phyloP scores from a whole-genome alignment of 1,140 invertebrate species.

The Adelges cooleyi region DNA sequence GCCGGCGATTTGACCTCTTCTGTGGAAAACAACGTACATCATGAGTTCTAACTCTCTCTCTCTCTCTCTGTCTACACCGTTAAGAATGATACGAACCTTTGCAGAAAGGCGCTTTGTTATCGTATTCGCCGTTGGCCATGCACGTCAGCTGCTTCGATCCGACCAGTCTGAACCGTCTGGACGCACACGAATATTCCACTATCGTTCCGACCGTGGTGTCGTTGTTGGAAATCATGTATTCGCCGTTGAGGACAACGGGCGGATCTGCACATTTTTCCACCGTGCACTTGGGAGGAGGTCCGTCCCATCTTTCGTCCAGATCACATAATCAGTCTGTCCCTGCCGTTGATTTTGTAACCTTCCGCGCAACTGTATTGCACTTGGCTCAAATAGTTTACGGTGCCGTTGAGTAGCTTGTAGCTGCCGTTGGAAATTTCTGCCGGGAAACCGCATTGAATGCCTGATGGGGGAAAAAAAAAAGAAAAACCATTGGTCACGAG shows the following conservation, averaged over 20 bases:
- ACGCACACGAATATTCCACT: constrained; percentile 63
- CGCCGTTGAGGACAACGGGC: constrained; percentile 56
- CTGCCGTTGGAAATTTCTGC: constrained; percentile 72
- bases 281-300: constrained; percentile 80
- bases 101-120: constrained; percentile 59
- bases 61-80: no score
- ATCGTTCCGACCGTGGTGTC: constrained; percentile 53
- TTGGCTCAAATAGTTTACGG: constrained; percentile 68
- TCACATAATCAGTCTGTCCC: constrained; percentile 75
- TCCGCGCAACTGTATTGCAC: constrained; percentile 73
- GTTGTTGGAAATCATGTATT: constrained; percentile 50
- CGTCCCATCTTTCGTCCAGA: constrained; percentile 86
- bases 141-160: constrained; percentile 60
- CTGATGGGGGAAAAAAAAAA: constrained; percentile 41
- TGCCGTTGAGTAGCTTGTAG: constrained; percentile 70
- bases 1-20: constrained; percentile 36
- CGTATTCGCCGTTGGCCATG: constrained; percentile 63
- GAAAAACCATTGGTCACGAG: background rate
- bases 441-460: constrained; percentile 78
- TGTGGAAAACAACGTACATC: background rate
- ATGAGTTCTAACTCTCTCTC: background rate
- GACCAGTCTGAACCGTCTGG: constrained; percentile 52
- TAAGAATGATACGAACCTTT: constrained; percentile 44
- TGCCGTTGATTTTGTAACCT: constrained; percentile 70
- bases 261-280: constrained; percentile 66